phyloP scores from a whole-genome alignment of 2,888 invertebrate genomes.

The Caprella mutica region DNA sequence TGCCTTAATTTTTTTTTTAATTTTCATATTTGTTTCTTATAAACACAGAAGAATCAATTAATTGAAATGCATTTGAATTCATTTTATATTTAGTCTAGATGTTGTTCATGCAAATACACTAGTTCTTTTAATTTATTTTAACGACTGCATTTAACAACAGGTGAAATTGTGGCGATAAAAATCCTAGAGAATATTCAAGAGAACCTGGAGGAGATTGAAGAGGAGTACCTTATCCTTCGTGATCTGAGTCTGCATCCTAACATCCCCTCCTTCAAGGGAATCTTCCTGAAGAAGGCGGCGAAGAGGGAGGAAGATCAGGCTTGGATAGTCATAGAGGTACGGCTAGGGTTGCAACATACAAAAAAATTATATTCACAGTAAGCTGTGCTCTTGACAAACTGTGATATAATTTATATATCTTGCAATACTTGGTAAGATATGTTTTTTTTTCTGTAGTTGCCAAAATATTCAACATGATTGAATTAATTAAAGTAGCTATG shows the following conservation, averaged over 20 bases:
- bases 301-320: slow-evolving; percentile 56
- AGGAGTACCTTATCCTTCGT: slow-evolving; percentile 60
- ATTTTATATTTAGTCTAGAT: not conserved
- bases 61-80: no score
- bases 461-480: no score
- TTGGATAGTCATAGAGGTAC: slow-evolving; percentile 75
- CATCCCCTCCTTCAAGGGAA: slow-evolving; percentile 61
- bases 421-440: no score
- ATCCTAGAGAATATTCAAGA: slow-evolving; percentile 66
- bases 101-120: not conserved
- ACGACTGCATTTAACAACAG: slow-evolving; percentile 34
- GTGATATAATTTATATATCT: no score
- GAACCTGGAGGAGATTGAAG: slow-evolving; percentile 70
- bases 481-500: no score
- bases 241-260: slow-evolving; percentile 63
- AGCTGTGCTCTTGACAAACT: no score
- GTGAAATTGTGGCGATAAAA: slow-evolving; percentile 56
- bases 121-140: not conserved
- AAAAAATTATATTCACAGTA: no score
- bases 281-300: slow-evolving; percentile 55
- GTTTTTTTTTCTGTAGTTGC: no score
- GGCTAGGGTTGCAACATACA: no score
- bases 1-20: no score
- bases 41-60: no score
- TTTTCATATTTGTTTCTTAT: no score